Conservation (phyloP, 2,797 vertebrate genomes). For the Lycodopsis pacificus region DNA sequence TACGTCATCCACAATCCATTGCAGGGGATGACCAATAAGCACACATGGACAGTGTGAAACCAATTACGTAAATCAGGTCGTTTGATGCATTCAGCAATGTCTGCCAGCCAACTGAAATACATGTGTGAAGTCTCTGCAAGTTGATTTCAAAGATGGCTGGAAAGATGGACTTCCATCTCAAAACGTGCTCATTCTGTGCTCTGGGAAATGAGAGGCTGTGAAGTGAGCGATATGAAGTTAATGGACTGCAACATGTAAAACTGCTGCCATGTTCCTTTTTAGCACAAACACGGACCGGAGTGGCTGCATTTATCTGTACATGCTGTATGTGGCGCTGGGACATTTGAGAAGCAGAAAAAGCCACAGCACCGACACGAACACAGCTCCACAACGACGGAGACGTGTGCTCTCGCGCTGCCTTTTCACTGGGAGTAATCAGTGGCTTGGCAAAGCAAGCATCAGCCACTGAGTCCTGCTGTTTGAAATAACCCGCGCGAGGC, state of each 20-base stretch:
- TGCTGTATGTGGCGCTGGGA: neutral
- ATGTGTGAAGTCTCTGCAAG: neutral
- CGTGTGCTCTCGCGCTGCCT: neutral
- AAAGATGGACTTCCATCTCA: conserved; percentile 40
- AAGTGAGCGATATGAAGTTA: conserved; percentile 50
- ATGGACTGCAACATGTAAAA: conserved; percentile 65
- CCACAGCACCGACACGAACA: neutral
- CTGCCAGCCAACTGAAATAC: neutral
- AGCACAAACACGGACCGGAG: neutral
- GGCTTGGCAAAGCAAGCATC: neutral
- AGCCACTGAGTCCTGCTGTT: conserved; percentile 25
- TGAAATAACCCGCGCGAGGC: conserved; percentile 42
- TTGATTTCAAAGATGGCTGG: neutral
- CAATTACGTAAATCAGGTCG: neutral
- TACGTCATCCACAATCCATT: neutral
- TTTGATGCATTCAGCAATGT: neutral
- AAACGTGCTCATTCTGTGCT: conserved; percentile 48
- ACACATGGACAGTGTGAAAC: neutral
- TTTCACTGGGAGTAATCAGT: conserved; percentile 6
- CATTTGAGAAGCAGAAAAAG: neutral
- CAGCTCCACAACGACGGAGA: too few species aligned
- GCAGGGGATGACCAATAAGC: conserved; percentile 10
- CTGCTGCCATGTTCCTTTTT: conserved; percentile 36
- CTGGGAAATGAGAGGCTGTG: conserved; percentile 38
- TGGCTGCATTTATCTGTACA: neutral